Evolutionary conservation across 2,113 vertebrate genomes (phyloP).

Genomic region (Zeus faber): DNA sequence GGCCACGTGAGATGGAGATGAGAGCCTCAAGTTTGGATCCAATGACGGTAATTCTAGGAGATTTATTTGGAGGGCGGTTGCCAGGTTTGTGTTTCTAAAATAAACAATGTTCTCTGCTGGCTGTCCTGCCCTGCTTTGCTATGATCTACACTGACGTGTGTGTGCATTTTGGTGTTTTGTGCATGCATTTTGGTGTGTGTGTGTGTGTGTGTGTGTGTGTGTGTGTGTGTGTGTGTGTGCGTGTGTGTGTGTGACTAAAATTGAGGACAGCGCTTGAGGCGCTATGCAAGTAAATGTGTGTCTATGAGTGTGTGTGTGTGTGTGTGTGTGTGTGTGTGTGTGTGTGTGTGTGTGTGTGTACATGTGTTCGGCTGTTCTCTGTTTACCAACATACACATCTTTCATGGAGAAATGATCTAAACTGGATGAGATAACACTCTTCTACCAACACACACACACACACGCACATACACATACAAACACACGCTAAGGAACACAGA

Average conservation of each 20-base stretch:
- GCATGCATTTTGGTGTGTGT: too few relatives aligned
- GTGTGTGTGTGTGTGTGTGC: slow-evolving; percentile 40
- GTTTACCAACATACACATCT: slow-evolving; percentile 45
- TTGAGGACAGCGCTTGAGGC: slow-evolving; percentile 63
- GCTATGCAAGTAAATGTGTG: background rate
- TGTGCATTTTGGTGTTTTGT: too few relatives aligned
- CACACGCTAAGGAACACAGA: too few relatives aligned
- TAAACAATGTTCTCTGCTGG: slow-evolving; percentile 48
- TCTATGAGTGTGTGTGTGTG: too few relatives aligned
- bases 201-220: slow-evolving; percentile 14
- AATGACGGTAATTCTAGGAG: slow-evolving; percentile 16
- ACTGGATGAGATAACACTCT: slow-evolving; percentile 49
- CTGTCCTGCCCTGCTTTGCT: slow-evolving; percentile 48
- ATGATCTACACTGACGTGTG: slow-evolving; percentile 47
- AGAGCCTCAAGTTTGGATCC: slow-evolving; percentile 23
- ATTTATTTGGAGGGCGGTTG: slow-evolving; percentile 43
- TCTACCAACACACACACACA: slow-evolving; percentile 24
- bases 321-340: slow-evolving; percentile 24
- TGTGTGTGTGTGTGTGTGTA: slow-evolving; percentile 23
- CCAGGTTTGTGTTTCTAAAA: slow-evolving; percentile 48
- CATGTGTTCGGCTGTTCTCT: slow-evolving; percentile 27
- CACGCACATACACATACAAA: slow-evolving; percentile 21
- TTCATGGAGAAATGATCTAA: slow-evolving; percentile 40
- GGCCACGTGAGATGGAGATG: too few relatives aligned
- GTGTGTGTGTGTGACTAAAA: slow-evolving; percentile 50